Percentiles rank a stretch among this genome's conserved stretches.
These are phyloP conservation scores for Delia radicum DNA, from an alignment of 1,140 invertebrate species.

Conservation along the genomic window DNA sequence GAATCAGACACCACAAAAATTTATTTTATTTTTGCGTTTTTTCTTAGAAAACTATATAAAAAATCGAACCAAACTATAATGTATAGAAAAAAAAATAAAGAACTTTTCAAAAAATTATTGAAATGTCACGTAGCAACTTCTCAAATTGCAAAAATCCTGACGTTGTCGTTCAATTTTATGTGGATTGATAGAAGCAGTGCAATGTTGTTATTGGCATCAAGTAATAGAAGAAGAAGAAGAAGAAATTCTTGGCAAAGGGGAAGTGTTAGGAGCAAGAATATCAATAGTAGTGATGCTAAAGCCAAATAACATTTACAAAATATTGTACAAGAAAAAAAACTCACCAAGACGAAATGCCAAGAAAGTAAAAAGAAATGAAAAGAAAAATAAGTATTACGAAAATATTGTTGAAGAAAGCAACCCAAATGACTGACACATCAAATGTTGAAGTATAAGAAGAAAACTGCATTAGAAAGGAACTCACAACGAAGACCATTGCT, in stretches of 20 bases:
- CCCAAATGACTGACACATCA: neutral
- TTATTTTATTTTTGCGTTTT: neutral
- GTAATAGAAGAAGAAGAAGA: constrained; percentile 25
- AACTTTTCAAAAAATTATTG: constrained; percentile 56
- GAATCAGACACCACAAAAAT: neutral
- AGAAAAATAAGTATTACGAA: neutral
- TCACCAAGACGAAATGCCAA: neutral
- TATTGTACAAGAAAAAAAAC: neutral
- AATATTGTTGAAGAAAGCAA: neutral
- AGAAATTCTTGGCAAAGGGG: neutral
- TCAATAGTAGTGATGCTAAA: neutral
- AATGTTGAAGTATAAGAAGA: neutral
- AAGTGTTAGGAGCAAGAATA: neutral
- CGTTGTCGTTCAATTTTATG: constrained; percentile 55
- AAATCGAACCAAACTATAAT: constrained; percentile 9
- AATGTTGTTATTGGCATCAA: neutral
- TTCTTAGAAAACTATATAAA: constrained; percentile 15
- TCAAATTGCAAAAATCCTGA: constrained; percentile 57
- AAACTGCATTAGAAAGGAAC: neutral
- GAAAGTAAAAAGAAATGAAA: neutral
- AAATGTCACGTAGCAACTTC: constrained; percentile 57
- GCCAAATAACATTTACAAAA: neutral
- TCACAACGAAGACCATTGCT: neutral
- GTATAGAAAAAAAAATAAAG: constrained; percentile 28
- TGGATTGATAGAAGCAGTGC: constrained; percentile 48